Conservation (phyloP, 2,888 invertebrate species). For the Eremobia ochroleuca region DNA sequence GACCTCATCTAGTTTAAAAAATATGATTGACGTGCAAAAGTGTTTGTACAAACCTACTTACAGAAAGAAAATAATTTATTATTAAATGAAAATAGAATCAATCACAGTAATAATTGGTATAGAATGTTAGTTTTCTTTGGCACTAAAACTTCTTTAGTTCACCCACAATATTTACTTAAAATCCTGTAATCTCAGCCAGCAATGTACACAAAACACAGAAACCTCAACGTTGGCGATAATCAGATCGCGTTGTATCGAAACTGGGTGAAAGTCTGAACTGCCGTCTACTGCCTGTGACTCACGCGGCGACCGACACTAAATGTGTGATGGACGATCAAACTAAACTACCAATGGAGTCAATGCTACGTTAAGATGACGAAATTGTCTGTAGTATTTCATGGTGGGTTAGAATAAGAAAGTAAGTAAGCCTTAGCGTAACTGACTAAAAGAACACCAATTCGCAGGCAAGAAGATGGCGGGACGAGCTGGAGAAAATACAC, state of each 20-base stretch:
- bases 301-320: slow-evolving; percentile 46
- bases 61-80: background rate
- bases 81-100: background rate
- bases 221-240: slow-evolving; percentile 47
- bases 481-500: background rate
- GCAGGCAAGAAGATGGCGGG: too few species aligned
- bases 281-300: slow-evolving; percentile 54
- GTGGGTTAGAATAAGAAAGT: background rate
- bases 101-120: background rate
- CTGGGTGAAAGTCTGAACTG: slow-evolving; percentile 65
- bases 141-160: background rate
- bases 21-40: background rate
- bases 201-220: slow-evolving; percentile 48
- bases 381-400: background rate
- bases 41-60: background rate
- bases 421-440: background rate
- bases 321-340: slow-evolving; percentile 46
- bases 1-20: too few species aligned
- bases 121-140: background rate
- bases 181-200: slow-evolving; percentile 22
- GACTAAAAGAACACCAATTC: background rate
- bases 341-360: slow-evolving; percentile 13
- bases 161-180: background rate
- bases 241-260: slow-evolving; percentile 45
- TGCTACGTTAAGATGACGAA: slow-evolving; percentile 30